A percentile compares a stretch with the other conserved stretches of the same genome.
These are phyloP conservation scores for Acanthornis magna DNA, from an alignment of 2,797 vertebrate genomes.

Conservation along the genomic window DNA sequence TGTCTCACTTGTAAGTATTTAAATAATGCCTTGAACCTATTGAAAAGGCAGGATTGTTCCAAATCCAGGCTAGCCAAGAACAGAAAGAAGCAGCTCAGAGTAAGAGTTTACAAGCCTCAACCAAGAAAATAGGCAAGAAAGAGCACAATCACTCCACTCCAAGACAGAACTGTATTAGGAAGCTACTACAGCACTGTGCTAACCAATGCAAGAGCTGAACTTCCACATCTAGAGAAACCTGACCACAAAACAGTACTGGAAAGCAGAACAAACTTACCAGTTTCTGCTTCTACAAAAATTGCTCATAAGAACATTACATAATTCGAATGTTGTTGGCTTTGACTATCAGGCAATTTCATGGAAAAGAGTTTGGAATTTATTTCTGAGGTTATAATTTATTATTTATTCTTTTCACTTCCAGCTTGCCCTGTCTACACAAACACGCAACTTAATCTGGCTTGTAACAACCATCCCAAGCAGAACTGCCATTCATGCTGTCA, in stretches of 20 bases:
- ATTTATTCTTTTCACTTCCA: background rate
- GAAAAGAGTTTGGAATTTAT: background rate
- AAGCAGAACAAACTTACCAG: background rate
- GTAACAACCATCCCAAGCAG: background rate
- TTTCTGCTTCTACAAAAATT: background rate
- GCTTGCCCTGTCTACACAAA: background rate
- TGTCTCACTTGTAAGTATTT: background rate
- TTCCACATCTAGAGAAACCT: background rate
- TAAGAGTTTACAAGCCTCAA: background rate
- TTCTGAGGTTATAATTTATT: background rate
- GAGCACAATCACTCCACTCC: background rate
- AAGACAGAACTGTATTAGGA: background rate
- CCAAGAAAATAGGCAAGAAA: background rate
- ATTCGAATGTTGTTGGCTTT: background rate
- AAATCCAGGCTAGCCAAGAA: background rate
- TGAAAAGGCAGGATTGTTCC: background rate
- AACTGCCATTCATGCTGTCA: background rate
- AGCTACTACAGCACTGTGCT: background rate
- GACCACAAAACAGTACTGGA: background rate
- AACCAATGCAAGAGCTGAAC: background rate
- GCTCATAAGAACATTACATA: background rate
- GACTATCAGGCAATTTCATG: background rate
- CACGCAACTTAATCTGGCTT: background rate
- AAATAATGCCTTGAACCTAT: background rate
- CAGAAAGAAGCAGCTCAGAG: background rate